Evolutionary conservation across 2,888 invertebrate genomes (phyloP), one percentile per base, ranked within the genome.

Genomic region (Halocaridina rubra): DNA sequence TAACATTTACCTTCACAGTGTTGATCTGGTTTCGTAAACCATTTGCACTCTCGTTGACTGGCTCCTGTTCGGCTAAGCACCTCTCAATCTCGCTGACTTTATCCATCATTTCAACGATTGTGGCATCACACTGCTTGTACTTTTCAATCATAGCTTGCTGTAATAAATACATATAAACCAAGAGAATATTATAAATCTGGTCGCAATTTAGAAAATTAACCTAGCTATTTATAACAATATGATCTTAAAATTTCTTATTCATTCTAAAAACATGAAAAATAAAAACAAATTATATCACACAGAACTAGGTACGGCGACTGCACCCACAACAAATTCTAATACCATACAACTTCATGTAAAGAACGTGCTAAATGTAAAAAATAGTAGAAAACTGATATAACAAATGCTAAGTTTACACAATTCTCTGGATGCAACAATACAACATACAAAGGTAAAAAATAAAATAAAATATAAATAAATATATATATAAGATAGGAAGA

Each of bases 131-230:
- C 90, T 96, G 93, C 91, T 95, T 95, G 93, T 97, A 97, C 92
- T 97, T 97, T 91, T 97, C 97, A 92, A 97, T 96, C 89, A 97
- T 96, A 90, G 97, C 97, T 96, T 97, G 96, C 97, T 97, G 93
- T 89, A 93, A 92, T 39, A 29, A 30, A 90, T 88, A 89, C n/a
- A 67, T 32, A 69, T 46, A 16, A 39, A 27, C 27, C 61, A 10
- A 67, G 33, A 10, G 27, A 30, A 32, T 30, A 33, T 76, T 32
- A 76, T 22, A 32, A 3, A 30, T 10, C 29, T 77, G 77, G 19
- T 69, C 24, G 5, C 57, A 53, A 57, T 57, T 69, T 57, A 79
- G 79, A n/a, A n/a, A n/a, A n/a, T n/a, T n/a, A n/a, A n/a, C n/a
- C n/a, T n/a, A n/a, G n/a, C n/a, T n/a, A n/a, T n/a, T n/a, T n/a